Percentiles rank a stretch among this genome's conserved stretches.
Conservation (phyloP, 2,888 invertebrate species). For the Ceratothoa steindachneri region DNA sequence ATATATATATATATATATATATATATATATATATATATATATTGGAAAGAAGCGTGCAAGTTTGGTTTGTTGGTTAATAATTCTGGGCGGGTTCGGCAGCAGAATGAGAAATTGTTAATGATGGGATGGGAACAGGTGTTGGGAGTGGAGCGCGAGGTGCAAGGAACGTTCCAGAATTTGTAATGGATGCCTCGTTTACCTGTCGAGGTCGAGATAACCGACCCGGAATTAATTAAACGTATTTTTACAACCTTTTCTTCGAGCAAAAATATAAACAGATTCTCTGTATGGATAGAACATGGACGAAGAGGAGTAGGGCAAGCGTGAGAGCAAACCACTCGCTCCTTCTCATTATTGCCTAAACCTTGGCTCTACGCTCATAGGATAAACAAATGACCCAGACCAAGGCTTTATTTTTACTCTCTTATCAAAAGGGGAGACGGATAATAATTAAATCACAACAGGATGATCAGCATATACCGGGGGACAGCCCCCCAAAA, state of each 20-base stretch:
- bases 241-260: not conserved
- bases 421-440: too few species aligned
- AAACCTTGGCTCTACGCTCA: too few species aligned
- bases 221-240: not conserved
- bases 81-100: conserved; percentile 1
- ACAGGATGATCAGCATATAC: too few species aligned
- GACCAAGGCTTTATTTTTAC: too few species aligned
- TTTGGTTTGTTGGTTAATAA: conserved; percentile 6
- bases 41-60: not conserved
- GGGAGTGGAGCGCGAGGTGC: not conserved
- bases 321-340: too few species aligned
- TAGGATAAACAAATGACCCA: too few species aligned
- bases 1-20: conserved; percentile 15
- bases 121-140: conserved; percentile 12
- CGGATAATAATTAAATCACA: too few species aligned
- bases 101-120: conserved; percentile 10
- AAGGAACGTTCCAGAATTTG: not conserved
- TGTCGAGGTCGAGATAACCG: not conserved
- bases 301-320: too few species aligned
- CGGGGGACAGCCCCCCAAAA: too few species aligned
- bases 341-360: too few species aligned
- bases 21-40: conserved; percentile 15
- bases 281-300: not conserved
- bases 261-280: too few species aligned
- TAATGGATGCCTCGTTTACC: conserved; percentile 10